Base-by-base conservation (phyloP, 2,888 invertebrate species). In the Sisyra terminalis region DNA sequence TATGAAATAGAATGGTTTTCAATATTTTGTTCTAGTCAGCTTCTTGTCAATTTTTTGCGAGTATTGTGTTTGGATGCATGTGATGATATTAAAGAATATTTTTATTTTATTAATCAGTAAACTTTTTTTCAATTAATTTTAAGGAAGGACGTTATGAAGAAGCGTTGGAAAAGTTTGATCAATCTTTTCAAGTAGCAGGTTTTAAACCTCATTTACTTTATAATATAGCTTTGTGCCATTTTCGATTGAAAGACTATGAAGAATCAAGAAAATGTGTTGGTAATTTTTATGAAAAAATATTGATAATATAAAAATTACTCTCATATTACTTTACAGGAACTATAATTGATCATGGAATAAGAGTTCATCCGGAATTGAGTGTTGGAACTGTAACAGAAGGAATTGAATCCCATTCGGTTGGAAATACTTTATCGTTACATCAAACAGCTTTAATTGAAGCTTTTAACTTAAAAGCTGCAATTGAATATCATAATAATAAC, bases 371-470 rank as follows among this genome's bases (percentile, higher is more conserved):
- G 29, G 97, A 98, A 59, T 65, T 97, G 51, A 90, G 92, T 52
- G 92, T 98, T 9, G 97, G 97, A 1, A 90, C 93, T 76, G 90
- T 92, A 57, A 89, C 93, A 16, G 97, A 97, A 59, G 84, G 83
- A 2, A 82, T 85, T 38, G 84, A 85, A 64, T 86, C 92, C 0
- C 76, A 94, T 47, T 94, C 94, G 56, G 96, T 98, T 29, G 97
- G 97, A 0, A 96, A 96, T 61, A 90, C 93, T 1, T 65, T 90
- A 45, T 85, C 85, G 1, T 69, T 98, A 45, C 94, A 97, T 55
- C 84, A 96, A 60, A 96, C 97, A 3, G 93, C 94, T 14, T 71
- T 98, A 3, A 89, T 98, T 9, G 98, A 98, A 66, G 96, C 97
- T 0, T 92, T 97, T 57, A 98, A 98, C 66, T 70, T 98, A 15